Evolutionary conservation across 2,113 vertebrate genomes (phyloP).

Genomic region (Silurus meridionalis): DNA sequence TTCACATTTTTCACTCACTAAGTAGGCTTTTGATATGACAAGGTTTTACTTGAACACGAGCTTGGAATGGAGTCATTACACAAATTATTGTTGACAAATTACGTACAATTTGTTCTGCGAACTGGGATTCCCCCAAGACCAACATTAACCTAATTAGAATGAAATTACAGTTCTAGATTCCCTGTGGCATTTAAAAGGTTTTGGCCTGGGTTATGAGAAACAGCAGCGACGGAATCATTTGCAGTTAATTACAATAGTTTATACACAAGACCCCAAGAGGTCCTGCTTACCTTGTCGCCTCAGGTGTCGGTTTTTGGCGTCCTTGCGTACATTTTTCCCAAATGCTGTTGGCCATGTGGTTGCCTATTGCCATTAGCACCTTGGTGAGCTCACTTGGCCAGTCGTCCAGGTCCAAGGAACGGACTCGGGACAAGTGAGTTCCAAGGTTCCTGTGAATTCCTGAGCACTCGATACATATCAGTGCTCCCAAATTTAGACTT

Average conservation of each 20-base stretch:
- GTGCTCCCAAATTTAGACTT: conserved; percentile 89
- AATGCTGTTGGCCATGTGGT: conserved; percentile 87
- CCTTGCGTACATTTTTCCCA: conserved; percentile 90
- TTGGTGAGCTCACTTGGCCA: conserved; percentile 92
- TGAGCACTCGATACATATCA: conserved; percentile 97
- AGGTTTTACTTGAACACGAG: neutral
- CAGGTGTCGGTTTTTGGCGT: conserved; percentile 81
- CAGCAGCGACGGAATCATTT: neutral
- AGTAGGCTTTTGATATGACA: neutral
- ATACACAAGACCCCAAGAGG: neutral
- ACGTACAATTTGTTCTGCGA: neutral
- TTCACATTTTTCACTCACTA: neutral
- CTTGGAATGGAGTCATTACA: neutral
- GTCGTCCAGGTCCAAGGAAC: conserved; percentile 93
- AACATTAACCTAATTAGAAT: neutral
- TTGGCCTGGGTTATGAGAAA: neutral
- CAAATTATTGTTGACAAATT: neutral
- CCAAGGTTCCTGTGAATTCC: conserved; percentile 95
- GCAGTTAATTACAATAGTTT: neutral
- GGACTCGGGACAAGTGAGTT: conserved; percentile 91
- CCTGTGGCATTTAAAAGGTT: neutral
- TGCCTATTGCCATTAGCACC: conserved; percentile 90
- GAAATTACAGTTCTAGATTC: neutral
- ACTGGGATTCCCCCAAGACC: neutral
- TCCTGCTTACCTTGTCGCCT: conserved; percentile 78